phyloP scores from a whole-genome alignment of 92 coral and sea anemone species.

The Porites evermanni region DNA sequence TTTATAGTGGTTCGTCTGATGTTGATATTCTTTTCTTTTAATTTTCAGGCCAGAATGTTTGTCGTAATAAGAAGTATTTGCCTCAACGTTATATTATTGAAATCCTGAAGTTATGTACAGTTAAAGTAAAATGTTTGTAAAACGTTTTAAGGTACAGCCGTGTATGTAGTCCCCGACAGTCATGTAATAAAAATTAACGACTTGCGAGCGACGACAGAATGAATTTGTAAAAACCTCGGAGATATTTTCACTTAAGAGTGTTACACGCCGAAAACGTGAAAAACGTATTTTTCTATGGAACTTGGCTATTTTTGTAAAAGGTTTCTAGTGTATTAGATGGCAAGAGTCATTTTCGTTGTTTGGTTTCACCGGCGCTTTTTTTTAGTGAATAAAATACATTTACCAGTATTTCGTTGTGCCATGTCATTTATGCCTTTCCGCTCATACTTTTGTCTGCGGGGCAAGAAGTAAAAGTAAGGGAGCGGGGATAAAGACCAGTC shows the following conservation, averaged over 20 bases:
- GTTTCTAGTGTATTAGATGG: slow-evolving; percentile 16
- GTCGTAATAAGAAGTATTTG: neutral
- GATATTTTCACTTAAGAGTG: neutral
- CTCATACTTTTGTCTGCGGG: no score
- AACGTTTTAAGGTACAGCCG: neutral
- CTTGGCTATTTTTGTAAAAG: slow-evolving; percentile 13
- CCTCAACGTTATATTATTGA: neutral
- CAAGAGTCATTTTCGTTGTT: slow-evolving; percentile 1
- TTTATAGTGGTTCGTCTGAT: neutral
- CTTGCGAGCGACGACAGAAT: slow-evolving; percentile 5
- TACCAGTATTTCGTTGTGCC: neutral
- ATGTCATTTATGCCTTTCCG: no score
- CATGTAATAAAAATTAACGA: slow-evolving; percentile 3
- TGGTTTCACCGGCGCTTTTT: slow-evolving; percentile 23
- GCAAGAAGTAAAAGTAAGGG: neutral
- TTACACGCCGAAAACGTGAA: neutral
- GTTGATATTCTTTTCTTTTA: neutral
- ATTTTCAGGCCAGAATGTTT: neutral
- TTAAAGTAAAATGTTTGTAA: slow-evolving; percentile 3
- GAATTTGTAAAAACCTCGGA: slow-evolving; percentile 16
- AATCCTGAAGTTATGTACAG: slow-evolving; percentile 24
- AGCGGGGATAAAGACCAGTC: neutral
- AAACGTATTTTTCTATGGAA: slow-evolving; percentile 22
- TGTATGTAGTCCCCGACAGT: neutral
- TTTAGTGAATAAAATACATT: slow-evolving; percentile 35